These are phyloP conservation scores for Natrix natrix DNA, from an alignment of 2,797 vertebrate species.

Conservation along the genomic window DNA sequence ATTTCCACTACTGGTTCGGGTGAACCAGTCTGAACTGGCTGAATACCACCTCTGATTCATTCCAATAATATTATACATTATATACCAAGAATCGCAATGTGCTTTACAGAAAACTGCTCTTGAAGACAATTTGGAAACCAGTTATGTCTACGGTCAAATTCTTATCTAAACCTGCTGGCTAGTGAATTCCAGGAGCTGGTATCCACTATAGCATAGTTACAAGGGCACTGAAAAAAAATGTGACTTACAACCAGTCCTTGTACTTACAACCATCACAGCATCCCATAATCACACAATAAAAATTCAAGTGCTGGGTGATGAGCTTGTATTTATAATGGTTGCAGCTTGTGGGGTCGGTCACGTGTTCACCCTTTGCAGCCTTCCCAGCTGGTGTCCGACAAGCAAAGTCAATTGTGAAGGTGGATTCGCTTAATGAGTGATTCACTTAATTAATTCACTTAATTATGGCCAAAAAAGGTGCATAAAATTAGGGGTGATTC, in stretches of 20 bases:
- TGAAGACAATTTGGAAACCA: neutral
- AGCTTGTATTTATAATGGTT: neutral
- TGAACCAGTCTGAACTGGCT: no score
- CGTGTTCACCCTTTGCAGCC: neutral
- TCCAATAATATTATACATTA: no score
- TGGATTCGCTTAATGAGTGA: neutral
- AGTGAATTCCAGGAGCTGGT: neutral
- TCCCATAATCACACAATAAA: neutral
- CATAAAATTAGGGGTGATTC: neutral
- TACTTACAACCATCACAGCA: neutral
- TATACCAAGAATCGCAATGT: neutral
- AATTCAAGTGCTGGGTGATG: neutral
- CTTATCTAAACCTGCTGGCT: neutral
- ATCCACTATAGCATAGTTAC: neutral
- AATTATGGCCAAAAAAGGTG: neutral
- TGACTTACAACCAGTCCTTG: neutral
- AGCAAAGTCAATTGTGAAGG: neutral
- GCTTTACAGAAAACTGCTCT: neutral
- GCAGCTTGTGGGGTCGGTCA: neutral
- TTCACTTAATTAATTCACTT: neutral
- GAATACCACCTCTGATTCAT: no score
- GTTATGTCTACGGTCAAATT: neutral
- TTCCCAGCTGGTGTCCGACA: neutral
- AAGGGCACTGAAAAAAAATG: neutral
- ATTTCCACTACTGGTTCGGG: no score